A percentile compares a stretch with the other conserved stretches of the same genome.
phyloP scores from a whole-genome alignment of 2,113 vertebrate species.

The Cavia porcellus region DNA sequence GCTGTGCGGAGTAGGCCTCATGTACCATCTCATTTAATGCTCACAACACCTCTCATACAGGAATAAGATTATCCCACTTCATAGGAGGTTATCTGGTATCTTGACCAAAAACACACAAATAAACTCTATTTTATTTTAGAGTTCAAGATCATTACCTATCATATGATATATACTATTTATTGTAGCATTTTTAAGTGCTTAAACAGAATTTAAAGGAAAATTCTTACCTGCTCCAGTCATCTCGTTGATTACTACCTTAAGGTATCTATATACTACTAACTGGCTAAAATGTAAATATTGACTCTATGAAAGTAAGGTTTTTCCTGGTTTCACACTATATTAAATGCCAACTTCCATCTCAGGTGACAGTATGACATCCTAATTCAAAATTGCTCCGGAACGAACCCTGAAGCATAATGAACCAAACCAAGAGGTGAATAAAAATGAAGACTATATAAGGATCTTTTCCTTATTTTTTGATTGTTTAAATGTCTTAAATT shows the following conservation, averaged over 20 bases:
- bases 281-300: background rate
- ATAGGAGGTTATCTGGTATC: background rate
- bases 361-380: slow-evolving; percentile 45
- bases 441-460: slow-evolving; percentile 51
- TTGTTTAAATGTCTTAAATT: background rate
- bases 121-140: background rate
- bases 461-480: background rate
- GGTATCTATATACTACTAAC: background rate
- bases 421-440: slow-evolving; percentile 37
- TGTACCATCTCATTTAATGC: background rate
- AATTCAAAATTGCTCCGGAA: slow-evolving; percentile 36
- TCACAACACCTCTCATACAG: background rate
- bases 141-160: background rate
- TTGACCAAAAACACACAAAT: background rate
- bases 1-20: background rate
- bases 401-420: background rate
- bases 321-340: slow-evolving; percentile 34
- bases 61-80: background rate
- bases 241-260: background rate
- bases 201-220: background rate
- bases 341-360: slow-evolving; percentile 35
- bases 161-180: background rate
- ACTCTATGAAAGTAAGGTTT: slow-evolving; percentile 34
- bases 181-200: background rate
- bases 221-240: background rate